Evolutionary conservation across 2,888 invertebrate species (phyloP).

Genomic region (Lymantria monacha): DNA sequence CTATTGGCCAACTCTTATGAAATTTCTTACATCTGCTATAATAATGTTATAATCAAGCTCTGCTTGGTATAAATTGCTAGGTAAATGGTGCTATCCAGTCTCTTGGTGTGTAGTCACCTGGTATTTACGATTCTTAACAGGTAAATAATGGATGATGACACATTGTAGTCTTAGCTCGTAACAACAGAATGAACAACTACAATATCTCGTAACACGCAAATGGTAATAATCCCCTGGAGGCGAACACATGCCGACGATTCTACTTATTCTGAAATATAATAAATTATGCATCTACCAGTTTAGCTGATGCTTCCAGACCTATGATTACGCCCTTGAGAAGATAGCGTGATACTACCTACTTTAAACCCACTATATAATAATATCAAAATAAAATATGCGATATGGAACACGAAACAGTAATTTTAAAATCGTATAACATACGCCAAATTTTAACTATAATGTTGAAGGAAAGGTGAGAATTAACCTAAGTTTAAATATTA

Average conservation of each 20-base stretch:
- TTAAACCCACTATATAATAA: background rate
- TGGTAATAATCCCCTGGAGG: background rate
- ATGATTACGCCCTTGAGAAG: slow-evolving; percentile 11
- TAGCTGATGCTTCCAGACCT: slow-evolving; percentile 5
- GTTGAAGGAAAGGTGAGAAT: slow-evolving; percentile 15
- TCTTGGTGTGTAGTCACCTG: no score
- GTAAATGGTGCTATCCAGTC: no score
- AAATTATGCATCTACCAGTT: slow-evolving; percentile 3
- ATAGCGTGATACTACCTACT: slow-evolving; percentile 17
- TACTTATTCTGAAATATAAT: background rate
- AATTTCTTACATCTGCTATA: no score
- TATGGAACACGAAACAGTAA: slow-evolving; percentile 10
- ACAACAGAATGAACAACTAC: no score
- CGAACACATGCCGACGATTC: background rate
- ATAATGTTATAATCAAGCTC: no score
- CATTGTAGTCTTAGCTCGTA: no score
- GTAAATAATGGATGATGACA: no score
- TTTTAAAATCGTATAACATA: slow-evolving; percentile 14
- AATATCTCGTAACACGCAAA: no score
- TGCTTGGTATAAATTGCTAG: no score
- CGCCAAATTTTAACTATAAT: slow-evolving; percentile 8
- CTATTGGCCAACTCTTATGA: no score
- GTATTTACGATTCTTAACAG: no score
- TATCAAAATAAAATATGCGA: slow-evolving; percentile 16
- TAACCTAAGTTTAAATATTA: no score